These are phyloP conservation scores for Isotomurus palustris DNA, from an alignment of 2,888 invertebrate genomes.

Conservation along the genomic window DNA sequence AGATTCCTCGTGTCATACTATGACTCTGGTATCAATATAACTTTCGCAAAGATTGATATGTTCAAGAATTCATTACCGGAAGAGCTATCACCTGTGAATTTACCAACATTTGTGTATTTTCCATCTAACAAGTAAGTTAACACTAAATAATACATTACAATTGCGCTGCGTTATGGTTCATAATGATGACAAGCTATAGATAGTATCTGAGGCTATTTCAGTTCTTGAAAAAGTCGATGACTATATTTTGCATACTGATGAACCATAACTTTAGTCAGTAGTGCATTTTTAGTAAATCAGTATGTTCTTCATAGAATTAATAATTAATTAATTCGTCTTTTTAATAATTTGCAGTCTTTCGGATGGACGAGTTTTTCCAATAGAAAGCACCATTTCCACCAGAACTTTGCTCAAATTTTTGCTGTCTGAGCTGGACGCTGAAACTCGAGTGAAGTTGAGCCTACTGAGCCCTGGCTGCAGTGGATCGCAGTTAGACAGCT, in stretches of 20 bases:
- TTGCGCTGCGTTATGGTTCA: too few species aligned
- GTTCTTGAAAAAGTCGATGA: too few species aligned
- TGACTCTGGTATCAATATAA: slow-evolving; percentile 20
- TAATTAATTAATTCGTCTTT: background rate
- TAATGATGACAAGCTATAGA: background rate
- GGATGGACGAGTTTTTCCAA: slow-evolving; percentile 35
- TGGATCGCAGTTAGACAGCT: background rate
- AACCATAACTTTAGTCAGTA: background rate
- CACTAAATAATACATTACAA: background rate
- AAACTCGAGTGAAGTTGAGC: slow-evolving; percentile 34
- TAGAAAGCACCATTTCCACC: slow-evolving; percentile 30
- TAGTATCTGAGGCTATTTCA: background rate
- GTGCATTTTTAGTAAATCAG: background rate
- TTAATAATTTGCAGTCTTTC: slow-evolving; percentile 27
- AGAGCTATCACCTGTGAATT: slow-evolving; percentile 31
- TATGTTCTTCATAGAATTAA: background rate
- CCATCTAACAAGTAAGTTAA: slow-evolving; percentile 38
- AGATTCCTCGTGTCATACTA: slow-evolving; percentile 36
- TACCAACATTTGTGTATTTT: slow-evolving; percentile 41
- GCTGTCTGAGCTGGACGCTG: slow-evolving; percentile 39
- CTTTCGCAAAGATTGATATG: slow-evolving; percentile 38
- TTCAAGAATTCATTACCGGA: slow-evolving; percentile 40
- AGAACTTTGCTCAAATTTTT: slow-evolving; percentile 37
- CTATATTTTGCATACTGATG: background rate
- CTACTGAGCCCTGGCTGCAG: slow-evolving; percentile 34